Evolutionary conservation across 2,888 invertebrate genomes (phyloP).

Genomic region (Platycheirus albimanus): DNA sequence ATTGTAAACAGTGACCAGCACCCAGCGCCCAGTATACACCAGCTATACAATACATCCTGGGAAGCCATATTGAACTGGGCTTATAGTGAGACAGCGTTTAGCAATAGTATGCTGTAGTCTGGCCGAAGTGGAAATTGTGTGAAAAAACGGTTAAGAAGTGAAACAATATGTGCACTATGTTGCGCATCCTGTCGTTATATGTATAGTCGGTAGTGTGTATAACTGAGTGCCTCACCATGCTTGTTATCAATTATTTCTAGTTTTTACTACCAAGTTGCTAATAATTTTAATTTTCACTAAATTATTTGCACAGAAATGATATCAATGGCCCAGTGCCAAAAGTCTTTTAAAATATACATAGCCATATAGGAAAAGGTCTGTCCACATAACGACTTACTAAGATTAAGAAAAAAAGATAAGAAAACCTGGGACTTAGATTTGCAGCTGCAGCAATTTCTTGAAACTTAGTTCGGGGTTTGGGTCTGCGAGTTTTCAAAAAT

Average conservation of each 20-base stretch:
- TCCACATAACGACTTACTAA: neutral
- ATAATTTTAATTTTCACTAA: constrained; percentile 54
- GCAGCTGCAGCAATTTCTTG: neutral
- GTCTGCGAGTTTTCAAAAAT: no score
- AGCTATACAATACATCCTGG: constrained; percentile 46
- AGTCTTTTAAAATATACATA: constrained; percentile 12
- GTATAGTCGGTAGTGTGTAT: neutral
- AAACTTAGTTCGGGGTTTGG: no score
- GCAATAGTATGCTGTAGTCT: constrained; percentile 39
- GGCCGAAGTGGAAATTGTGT: constrained; percentile 45
- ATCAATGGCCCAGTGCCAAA: constrained; percentile 5
- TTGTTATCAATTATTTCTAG: constrained; percentile 75
- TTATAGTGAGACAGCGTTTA: constrained; percentile 66
- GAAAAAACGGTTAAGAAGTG: constrained; percentile 50
- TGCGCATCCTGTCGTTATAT: constrained; percentile 8
- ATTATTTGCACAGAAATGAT: neutral
- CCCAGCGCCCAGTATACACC: neutral
- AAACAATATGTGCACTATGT: constrained; percentile 36
- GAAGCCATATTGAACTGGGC: constrained; percentile 51
- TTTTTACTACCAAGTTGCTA: constrained; percentile 73
- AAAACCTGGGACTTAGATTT: neutral
- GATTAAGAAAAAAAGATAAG: neutral
- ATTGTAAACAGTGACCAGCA: constrained; percentile 60
- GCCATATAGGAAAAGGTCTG: neutral
- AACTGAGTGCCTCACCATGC: constrained; percentile 24